Conservation (phyloP, 2,888 invertebrate genomes). For the Drosophila anomalipes region DNA sequence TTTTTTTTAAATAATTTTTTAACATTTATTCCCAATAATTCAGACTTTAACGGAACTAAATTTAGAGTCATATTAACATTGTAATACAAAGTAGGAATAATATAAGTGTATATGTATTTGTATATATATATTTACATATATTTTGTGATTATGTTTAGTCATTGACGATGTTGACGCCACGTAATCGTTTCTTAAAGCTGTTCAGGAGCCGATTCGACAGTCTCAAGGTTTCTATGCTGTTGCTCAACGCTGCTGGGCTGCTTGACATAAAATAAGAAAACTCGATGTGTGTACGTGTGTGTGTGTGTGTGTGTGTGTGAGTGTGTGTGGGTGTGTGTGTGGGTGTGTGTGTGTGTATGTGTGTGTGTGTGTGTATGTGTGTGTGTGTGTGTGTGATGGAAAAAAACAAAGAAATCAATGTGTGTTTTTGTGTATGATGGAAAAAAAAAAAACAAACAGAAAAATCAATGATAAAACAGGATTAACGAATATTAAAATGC, state of each 20-base stretch:
- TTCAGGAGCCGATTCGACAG: slow-evolving; percentile 73
- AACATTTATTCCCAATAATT: slow-evolving; percentile 43
- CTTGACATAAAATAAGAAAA: slow-evolving; percentile 36
- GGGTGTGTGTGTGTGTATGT: neutral
- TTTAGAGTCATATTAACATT: slow-evolving; percentile 8
- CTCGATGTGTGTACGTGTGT: neutral
- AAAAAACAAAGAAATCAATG: neutral
- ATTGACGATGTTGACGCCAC: slow-evolving; percentile 31
- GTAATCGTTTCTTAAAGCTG: slow-evolving; percentile 73
- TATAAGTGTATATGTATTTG: neutral
- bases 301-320: neutral
- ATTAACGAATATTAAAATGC: neutral
- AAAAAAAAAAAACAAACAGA: slow-evolving; percentile 1
- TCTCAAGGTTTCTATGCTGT: slow-evolving; percentile 60
- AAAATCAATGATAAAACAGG: neutral
- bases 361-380: neutral
- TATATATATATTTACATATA: neutral
- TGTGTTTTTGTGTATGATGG: neutral
- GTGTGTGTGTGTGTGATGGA: neutral
- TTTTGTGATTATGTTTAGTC: slow-evolving; percentile 16
- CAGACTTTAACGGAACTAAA: slow-evolving; percentile 42
- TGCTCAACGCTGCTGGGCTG: slow-evolving; percentile 32
- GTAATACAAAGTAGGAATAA: neutral
- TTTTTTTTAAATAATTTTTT: neutral
- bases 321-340: neutral